These are phyloP conservation scores for Eulemur rubriventer DNA, from an alignment of 2,797 vertebrate species.

Conservation along the genomic window DNA sequence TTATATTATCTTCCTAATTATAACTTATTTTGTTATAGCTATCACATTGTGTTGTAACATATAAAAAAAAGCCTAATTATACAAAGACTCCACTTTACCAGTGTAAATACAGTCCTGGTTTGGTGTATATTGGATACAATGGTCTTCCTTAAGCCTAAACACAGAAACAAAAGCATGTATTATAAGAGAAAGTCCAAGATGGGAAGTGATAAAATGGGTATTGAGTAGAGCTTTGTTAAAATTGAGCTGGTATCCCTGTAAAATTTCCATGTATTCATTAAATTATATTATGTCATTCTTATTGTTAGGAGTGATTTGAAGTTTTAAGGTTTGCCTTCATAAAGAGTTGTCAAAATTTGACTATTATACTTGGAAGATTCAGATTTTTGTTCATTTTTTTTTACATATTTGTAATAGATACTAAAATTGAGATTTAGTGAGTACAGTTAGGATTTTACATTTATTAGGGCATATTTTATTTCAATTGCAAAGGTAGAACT, in stretches of 20 bases:
- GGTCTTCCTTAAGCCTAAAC: slow-evolving; percentile 87
- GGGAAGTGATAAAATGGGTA: slow-evolving; percentile 96
- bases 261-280: slow-evolving; percentile 91
- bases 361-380: slow-evolving; percentile 30
- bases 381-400: background rate
- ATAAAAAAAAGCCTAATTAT: slow-evolving; percentile 79
- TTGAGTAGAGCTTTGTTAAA: slow-evolving; percentile 90
- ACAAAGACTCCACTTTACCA: slow-evolving; percentile 83
- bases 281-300: slow-evolving; percentile 89
- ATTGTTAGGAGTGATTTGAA: slow-evolving; percentile 83
- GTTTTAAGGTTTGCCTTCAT: slow-evolving; percentile 54
- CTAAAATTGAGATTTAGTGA: slow-evolving; percentile 11
- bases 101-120: slow-evolving; percentile 86
- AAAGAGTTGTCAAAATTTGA: slow-evolving; percentile 19
- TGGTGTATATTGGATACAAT: slow-evolving; percentile 87
- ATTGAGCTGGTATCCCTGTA: slow-evolving; percentile 86
- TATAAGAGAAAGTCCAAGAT: slow-evolving; percentile 89
- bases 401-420: slow-evolving; percentile 16
- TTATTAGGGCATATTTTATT: slow-evolving; percentile 20
- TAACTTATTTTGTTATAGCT: slow-evolving; percentile 73
- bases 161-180: slow-evolving; percentile 91
- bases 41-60: slow-evolving; percentile 73
- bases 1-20: slow-evolving; percentile 74
- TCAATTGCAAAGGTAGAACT: background rate
- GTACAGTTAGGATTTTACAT: background rate